Evolutionary conservation across 2,888 invertebrate genomes (phyloP).

Genomic region (Drosophila vallismaia): DNA sequence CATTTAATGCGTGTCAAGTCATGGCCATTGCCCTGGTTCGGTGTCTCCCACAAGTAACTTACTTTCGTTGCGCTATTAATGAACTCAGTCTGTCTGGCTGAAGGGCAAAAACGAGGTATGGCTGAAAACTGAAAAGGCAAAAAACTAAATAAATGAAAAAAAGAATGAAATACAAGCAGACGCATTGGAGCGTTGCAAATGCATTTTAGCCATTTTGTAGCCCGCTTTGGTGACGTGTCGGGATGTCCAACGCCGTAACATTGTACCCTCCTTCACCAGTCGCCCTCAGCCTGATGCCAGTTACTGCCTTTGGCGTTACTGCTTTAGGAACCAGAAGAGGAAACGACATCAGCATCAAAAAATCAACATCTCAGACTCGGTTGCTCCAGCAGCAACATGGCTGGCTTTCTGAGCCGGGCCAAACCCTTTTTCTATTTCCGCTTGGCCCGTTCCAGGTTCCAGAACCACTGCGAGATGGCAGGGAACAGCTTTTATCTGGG

Average conservation of each 20-base stretch:
- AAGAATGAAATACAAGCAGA: constrained; percentile 12
- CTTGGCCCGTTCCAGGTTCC: constrained; percentile 47
- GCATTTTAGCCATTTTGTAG: constrained; percentile 63
- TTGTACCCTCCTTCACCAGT: constrained; percentile 17
- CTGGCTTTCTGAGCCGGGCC: constrained; percentile 48
- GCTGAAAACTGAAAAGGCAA: neutral
- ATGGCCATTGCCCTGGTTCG: constrained; percentile 2
- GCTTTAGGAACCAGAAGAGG: constrained; percentile 39
- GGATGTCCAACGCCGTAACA: constrained; percentile 33
- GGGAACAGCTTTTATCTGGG: constrained; percentile 43
- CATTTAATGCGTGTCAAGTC: constrained; percentile 4
- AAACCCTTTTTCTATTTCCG: constrained; percentile 78
- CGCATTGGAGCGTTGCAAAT: constrained; percentile 63
- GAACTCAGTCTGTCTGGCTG: constrained; percentile 18
- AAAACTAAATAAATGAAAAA: neutral
- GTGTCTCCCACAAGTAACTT: constrained; percentile 27
- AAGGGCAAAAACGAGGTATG: neutral
- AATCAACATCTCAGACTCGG: constrained; percentile 35
- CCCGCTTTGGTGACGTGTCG: constrained; percentile 67
- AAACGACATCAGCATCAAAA: constrained; percentile 34
- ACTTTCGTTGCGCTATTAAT: constrained; percentile 39
- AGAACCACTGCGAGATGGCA: constrained; percentile 23
- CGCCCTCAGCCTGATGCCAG: constrained; percentile 6
- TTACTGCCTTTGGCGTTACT: constrained; percentile 44
- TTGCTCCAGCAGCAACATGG: constrained; percentile 34